Evolutionary conservation across 2,888 invertebrate species (phyloP), one percentile per base, ranked within the genome.

Genomic region (Hyalella azteca): DNA sequence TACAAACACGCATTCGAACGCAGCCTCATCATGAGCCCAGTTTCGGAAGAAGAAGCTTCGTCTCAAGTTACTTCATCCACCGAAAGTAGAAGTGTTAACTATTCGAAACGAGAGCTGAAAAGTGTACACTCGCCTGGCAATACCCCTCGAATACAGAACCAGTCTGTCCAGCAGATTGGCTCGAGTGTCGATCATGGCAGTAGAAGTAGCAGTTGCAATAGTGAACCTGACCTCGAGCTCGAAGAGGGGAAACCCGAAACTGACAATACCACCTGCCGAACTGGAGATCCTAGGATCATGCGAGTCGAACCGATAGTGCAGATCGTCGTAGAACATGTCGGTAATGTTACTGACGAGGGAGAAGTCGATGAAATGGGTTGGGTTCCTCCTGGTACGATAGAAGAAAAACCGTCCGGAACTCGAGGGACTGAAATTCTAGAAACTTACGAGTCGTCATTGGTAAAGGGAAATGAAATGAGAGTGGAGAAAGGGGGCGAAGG

Each of bases 1-100:
- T 73, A 73, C 11, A 19, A 41, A 13, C 73, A 73, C 19, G 40
- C 73, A 19, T 73, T 73, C 41, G 73, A 73, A 5, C 22, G 40
- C 11, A 11, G 40, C 22, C 73, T 22, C 4, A 19, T 41, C 2
- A 73, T 73, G 73, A 73, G 73, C 41, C 73, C 73, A n/a, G 73
- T 73, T 3, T 73, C 73, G 19, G 73, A 73, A 26, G 66, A 66
- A n/a, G 29, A 29, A 32, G 59, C 29, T 7, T 59, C 59, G 26
- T 59, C 59, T 15, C 59, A 29, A 5, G 59, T 59, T 22, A 59
- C 59, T 15, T 59, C 59, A 2, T 59, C 59, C 59, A 59, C 59
- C 29, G 59, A 59, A 22, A 59, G 59, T 15, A n/a, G 32, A 2
- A 59, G 59, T 22, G n/a, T 59, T 15, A 45, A 9, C 45, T 11